A percentile compares a stretch with the other conserved stretches of the same genome.
These are phyloP conservation scores for Poecilobothrus nobilitatus DNA, from an alignment of 2,888 invertebrate species.

Conservation along the genomic window DNA sequence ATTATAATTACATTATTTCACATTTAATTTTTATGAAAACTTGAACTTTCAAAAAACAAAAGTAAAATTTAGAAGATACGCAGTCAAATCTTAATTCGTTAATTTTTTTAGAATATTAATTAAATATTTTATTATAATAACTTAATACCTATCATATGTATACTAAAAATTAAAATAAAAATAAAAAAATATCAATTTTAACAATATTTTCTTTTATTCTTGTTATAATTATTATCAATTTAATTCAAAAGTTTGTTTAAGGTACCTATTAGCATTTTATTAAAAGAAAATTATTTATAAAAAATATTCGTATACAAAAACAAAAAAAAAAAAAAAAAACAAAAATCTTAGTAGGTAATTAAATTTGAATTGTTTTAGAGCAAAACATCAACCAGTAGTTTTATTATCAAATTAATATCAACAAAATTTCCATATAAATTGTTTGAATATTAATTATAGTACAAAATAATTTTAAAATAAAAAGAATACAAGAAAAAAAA, in stretches of 20 bases:
- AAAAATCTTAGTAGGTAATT: not conserved
- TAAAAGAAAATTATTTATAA: not conserved
- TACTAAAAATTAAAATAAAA: not conserved
- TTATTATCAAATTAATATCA: not conserved
- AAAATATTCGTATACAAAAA: no score
- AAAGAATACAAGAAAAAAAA: not conserved
- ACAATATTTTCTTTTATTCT: not conserved
- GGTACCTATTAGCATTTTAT: no score
- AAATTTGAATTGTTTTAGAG: not conserved
- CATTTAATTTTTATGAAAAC: no score
- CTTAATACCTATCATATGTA: not conserved
- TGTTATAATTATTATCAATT: not conserved
- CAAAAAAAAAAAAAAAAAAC: no score
- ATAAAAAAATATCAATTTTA: not conserved
- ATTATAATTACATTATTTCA: no score
- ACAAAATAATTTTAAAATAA: not conserved
- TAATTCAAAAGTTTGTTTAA: not conserved
- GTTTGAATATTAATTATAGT: not conserved
- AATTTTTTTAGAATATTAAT: no score
- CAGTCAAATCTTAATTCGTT: no score
- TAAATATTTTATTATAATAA: not conserved
- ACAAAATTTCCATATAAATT: constrained; percentile 4
- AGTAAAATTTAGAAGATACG: no score
- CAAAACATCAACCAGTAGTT: constrained; percentile 2
- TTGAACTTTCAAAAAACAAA: no score